phyloP scores from a whole-genome alignment of 2,888 invertebrate species.

The Ichneumoninae sp. region DNA sequence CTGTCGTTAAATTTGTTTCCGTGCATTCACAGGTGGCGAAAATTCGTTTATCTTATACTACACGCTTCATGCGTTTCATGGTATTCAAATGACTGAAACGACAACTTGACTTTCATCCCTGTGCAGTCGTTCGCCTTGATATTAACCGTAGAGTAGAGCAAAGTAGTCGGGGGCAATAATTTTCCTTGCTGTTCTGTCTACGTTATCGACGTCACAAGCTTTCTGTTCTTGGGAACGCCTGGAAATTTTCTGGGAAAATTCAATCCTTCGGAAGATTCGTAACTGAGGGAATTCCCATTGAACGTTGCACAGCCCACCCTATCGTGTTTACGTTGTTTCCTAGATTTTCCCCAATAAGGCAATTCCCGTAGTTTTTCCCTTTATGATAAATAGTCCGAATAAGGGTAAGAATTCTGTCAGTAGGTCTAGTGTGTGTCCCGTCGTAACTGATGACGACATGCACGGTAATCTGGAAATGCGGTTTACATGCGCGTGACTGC shows the following conservation, averaged over 20 bases:
- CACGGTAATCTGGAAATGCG: conserved; percentile 29
- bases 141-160: background rate
- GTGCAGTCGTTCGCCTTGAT: conserved; percentile 48
- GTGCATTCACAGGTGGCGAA: background rate
- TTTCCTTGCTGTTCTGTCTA: background rate
- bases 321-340: background rate
- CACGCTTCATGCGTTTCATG: background rate
- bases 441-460: conserved; percentile 47
- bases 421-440: conserved; percentile 24
- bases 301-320: background rate
- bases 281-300: background rate
- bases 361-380: conserved; percentile 7
- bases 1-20: background rate
- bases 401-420: conserved; percentile 46
- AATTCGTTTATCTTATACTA: background rate
- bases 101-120: conserved; percentile 35
- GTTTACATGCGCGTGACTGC: conserved; percentile 55
- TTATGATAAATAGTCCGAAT: conserved; percentile 33
- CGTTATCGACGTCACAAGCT: background rate
- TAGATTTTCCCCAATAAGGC: conserved; percentile 4
- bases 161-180: background rate
- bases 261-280: background rate
- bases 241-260: background rate
- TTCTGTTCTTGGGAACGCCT: background rate
- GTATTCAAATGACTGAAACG: conserved; percentile 21